phyloP scores from a whole-genome alignment of 2,797 vertebrate species.

The Phataginus tetradactyla region DNA sequence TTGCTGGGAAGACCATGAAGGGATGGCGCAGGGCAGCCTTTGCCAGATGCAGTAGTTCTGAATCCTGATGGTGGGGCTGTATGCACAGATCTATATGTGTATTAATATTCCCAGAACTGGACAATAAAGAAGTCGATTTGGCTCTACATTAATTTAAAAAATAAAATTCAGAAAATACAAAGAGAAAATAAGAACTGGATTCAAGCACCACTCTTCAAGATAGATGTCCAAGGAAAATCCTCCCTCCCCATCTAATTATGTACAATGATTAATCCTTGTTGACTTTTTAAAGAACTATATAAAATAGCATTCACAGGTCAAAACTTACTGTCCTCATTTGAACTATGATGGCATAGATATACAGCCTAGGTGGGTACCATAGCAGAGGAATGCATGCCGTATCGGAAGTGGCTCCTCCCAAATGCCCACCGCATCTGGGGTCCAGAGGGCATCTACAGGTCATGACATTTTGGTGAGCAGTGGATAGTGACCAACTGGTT shows the following conservation, averaged over 20 bases:
- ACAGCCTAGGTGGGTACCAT: no score
- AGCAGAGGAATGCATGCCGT: not conserved
- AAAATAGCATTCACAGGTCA: not conserved
- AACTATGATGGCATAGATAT: not conserved
- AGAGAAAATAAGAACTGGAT: not conserved
- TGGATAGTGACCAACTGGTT: not conserved
- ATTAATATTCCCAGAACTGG: not conserved
- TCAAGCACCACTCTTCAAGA: not conserved
- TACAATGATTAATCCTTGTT: not conserved
- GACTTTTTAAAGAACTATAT: not conserved
- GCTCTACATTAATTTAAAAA: not conserved
- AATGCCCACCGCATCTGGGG: accelerated
- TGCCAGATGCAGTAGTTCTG: not conserved
- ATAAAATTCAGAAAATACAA: not conserved
- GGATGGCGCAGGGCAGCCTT: no score
- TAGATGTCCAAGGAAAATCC: not conserved
- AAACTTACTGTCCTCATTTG: not conserved
- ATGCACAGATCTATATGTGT: not conserved
- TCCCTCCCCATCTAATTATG: not conserved
- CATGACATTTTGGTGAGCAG: accelerated
- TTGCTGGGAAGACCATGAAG: no score
- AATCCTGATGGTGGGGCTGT: not conserved
- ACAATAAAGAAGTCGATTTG: no score
- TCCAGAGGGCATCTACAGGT: not conserved
- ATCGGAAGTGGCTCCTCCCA: accelerated